Evolutionary conservation across 2,888 invertebrate genomes (phyloP), one percentile per base, ranked within the genome.

Genomic region (Argyresthia goedartella): DNA sequence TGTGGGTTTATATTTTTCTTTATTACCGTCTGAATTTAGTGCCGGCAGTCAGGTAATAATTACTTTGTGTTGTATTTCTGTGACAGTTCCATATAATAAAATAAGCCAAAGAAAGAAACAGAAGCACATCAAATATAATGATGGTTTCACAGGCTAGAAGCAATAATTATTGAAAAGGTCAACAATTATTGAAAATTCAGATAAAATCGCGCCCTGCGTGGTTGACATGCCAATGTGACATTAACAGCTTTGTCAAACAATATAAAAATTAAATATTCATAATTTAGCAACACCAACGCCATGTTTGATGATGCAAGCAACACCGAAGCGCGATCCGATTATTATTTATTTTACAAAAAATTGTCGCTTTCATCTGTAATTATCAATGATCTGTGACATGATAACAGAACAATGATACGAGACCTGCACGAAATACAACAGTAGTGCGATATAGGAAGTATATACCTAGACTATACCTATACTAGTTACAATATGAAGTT

Each of bases 201-300:
- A 78, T 76, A 73, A 59, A 52, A 77, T 75, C 76, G 46, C 54
- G 55, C 49, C 56, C 55, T 57, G 54, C 60, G 63, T 62, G 71
- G 81, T n/a, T 51, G 76, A 82, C 85, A 85, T 86, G 85, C 85
- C 74, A 84, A 77, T 75, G 63, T 66, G 70, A 75, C 81, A 86
- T 86, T 85, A 85, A 81, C 82, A 82, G 71, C 76, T 78, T 66
- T 77, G 79, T 77, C 78, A 80, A 81, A 79, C 78, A 80, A 66
- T 70, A 76, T 74, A 73, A 59, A 62, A 65, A 79, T 81, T 64
- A 76, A 81, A 75, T 77, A 81, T 81, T 79, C 70, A 54, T 76
- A 56, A 55, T 57, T 63, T 69, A 66, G 71, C 74, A 74, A 75
- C 75, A 76, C 76, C 65, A 70, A 52, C 41, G 54, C 61, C 60